Base-by-base conservation (phyloP, 2,888 invertebrate genomes). In the Caenorhabditis sulstoni region DNA sequence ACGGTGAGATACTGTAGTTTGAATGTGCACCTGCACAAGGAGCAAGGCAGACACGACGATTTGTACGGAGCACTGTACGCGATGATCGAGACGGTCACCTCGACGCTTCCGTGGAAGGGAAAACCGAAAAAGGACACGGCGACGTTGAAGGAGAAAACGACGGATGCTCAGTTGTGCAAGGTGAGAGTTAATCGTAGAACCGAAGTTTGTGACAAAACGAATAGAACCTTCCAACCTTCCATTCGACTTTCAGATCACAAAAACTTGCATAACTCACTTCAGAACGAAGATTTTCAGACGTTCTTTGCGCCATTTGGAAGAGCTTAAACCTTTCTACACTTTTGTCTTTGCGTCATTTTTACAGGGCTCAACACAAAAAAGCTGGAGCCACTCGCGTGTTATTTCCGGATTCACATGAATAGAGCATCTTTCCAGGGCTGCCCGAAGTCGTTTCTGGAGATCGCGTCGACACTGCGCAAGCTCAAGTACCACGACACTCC, bases 1-100 rank as follows among this genome's bases (percentile, higher is more conserved):
- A 99, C 98, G 14, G 98, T 99, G 20, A 94, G 98, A 50, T 99
- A 99, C 92, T 98, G 98, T 79, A 97, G 97, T 20, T 94, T 98
- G 79, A 99, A 98, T 93, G 98, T 98, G 50, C 98, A 99, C 92
- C 95, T 96, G 90, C 98, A 97, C 92, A 93, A 93, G 92, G 98
- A 99, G 92, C 98, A 98, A 39, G 71, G 71, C 12, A 37, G 71
- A 49, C 71, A 71, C 22, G 71, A 71, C 35, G 71, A 71, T 20
- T 22, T 71, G n/a, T 75, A 66, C 47, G 74, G 80, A 9, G 71
- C 82, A 16, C 76, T 85, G 45, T 86, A 83, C 68, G 79, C 84
- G 35, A 79, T 86, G 70, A 84, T 87, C 62, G 87, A 87, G 57
- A 75, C 84, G 16, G 49, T 68, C n/a, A 87, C 87, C 3, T 76